Base-by-base conservation (phyloP, 2,888 invertebrate species). In the Morinoia aosen region DNA sequence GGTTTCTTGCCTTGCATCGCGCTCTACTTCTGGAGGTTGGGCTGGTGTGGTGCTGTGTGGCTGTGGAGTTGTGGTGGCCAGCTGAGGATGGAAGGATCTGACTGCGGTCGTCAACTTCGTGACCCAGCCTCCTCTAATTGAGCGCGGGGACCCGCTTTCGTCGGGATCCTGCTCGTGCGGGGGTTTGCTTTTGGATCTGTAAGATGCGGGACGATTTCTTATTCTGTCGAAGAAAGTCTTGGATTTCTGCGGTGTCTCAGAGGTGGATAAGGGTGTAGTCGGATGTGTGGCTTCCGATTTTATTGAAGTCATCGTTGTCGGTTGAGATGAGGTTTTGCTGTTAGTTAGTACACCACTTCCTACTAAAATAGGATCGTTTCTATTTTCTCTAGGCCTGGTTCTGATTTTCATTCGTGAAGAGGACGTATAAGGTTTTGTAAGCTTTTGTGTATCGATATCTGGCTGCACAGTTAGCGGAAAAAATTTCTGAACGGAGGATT, bases 151-250 rank as follows among this genome's bases (percentile, higher is more conserved):
- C 14, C 57, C 93, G 11, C 57, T 33, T 5, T 93, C 93, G 25
- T 57, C 58, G 3, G 93, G 7, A n/a, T 14, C 5, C 93, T 16
- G 57, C 90, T 12, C 90, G 12, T 90, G 90, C 14, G 40, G 14
- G 40, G 25, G 2, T 57, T 57, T 57, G 93, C 57, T 19, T 56
- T 12, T 57, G 5, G 93, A 19, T 48, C 93, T 93, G n/a, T 57
- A 93, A 0, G 93, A 93, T 57, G 57, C 93, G n/a, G 57, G 93
- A 19, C 93, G 93, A 93, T 57, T 93, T 93, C 93, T 56, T 11
- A 93, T 93, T 57, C 93, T 93, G 25, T 93, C 93, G 93, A 93
- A 93, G 57, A 93, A 93, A 10, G 12, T 93, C 57, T 57, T 56
- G 14, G 93, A 33, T 57, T 93, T 57, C 57, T 5, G 76, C 33